Evolutionary conservation across 1,140 invertebrate genomes (phyloP), one percentile per base, ranked within the genome.

Genomic region (Dufourea novaeangliae): DNA sequence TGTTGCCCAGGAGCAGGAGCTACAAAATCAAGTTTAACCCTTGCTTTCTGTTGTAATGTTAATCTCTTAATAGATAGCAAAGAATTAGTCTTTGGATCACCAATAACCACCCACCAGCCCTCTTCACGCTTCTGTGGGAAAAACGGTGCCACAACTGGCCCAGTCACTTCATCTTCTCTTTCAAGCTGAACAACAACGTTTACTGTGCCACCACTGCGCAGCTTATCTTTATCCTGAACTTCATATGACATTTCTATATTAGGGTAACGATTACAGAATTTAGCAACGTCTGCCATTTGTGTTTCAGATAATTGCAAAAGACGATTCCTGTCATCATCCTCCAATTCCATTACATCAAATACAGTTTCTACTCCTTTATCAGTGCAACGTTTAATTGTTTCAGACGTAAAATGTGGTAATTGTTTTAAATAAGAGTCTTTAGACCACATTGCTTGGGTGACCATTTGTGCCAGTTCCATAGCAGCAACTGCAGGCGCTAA

Each of bases 51-150:
- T 84, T 98, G 98, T 0, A 99, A 93, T 0, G 97, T 98, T 22
- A 99, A 93, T 25, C 99, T 94, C 90, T 99, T 99, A 88, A 99
- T 99, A 3, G 98, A 99, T 0, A 99, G 94, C 20, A 99, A 92
- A 0, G 97, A 98, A 92, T 99, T 99, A 2, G 94, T 95, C 88
- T 97, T 98, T 0, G 98, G 97, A 92, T 99, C 98, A 1, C 99
- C 98, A 88, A 99, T 98, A 22, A 99, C 98, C 7, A 99, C 97
- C 98, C 99, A 99, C 99, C 99, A 99, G 50, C 98, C 98, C 93
- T 99, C 99, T 92, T 99, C 99, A 61, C 98, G 95, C 95, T 99
- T 99, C 94, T 97, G 93, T 54, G 99, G 98, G 93, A 99, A 99
- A 92, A 98, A 97, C 0, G 99, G 99, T 22, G 99, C 99, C 75